Percentiles rank a stretch among this genome's conserved stretches.
Conservation (phyloP, 2,888 invertebrate genomes). For the Caenorhabditis japonica region DNA sequence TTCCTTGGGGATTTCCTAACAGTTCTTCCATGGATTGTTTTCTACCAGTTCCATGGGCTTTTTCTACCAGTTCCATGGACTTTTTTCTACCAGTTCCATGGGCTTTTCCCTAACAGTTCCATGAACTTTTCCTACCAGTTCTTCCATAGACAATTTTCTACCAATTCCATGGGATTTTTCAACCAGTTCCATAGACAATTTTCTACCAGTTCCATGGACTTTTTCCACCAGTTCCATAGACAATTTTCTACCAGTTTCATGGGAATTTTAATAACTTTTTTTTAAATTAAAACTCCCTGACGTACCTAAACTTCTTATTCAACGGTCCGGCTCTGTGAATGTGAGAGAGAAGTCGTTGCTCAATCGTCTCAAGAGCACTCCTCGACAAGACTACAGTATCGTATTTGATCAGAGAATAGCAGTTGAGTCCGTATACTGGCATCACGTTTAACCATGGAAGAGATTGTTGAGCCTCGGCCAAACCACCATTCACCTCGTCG, state of each 20-base stretch:
- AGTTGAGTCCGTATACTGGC: slow-evolving; percentile 94
- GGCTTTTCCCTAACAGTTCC: too few relatives aligned
- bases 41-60: too few relatives aligned
- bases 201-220: too few relatives aligned
- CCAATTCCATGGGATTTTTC: too few relatives aligned
- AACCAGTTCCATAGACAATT: too few relatives aligned
- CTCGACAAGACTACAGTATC: slow-evolving; percentile 84
- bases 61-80: too few relatives aligned
- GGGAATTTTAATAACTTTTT: background rate
- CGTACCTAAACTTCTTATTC: slow-evolving; percentile 67
- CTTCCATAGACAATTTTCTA: too few relatives aligned
- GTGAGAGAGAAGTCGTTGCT: slow-evolving; percentile 80
- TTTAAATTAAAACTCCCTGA: background rate
- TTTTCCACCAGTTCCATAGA: too few relatives aligned
- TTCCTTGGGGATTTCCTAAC: background rate
- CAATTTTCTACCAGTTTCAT: too few relatives aligned
- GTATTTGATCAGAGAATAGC: slow-evolving; percentile 96
- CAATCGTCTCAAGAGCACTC: slow-evolving; percentile 86
- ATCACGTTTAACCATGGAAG: slow-evolving; percentile 91
- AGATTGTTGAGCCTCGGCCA: slow-evolving; percentile 86
- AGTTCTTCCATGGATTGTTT: too few relatives aligned
- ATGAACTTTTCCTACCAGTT: too few relatives aligned
- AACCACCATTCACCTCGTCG: slow-evolving; percentile 82
- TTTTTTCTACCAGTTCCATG: too few relatives aligned
- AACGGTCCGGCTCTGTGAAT: slow-evolving; percentile 66